Percentiles rank a stretch among this genome's conserved stretches.
Evolutionary conservation across 2,113 vertebrate genomes (phyloP).

Genomic region (Rhinolophus sinicus): DNA sequence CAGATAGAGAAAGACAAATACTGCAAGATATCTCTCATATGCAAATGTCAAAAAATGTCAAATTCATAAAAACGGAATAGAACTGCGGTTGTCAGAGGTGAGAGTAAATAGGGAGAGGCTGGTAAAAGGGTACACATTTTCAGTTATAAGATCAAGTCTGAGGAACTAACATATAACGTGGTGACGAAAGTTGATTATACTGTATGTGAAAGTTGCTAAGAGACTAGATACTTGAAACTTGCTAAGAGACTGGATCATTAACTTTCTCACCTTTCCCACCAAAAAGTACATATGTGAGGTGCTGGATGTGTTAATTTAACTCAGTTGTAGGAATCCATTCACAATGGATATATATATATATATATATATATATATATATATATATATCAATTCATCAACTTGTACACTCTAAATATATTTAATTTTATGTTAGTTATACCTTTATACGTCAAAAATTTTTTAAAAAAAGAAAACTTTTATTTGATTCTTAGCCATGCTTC

Average conservation of each 20-base stretch:
- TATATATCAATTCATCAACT: background rate
- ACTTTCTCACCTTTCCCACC: background rate
- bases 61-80: background rate
- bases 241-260: background rate
- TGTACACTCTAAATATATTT: background rate
- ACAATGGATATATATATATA: background rate
- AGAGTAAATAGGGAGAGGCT: background rate
- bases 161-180: background rate
- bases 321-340: background rate
- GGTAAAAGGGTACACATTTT: background rate
- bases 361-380: no score
- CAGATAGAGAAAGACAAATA: background rate
- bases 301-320: background rate
- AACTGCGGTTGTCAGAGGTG: no score
- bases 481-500: background rate
- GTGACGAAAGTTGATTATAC: background rate
- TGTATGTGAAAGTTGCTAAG: no score
- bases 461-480: background rate
- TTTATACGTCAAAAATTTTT: background rate
- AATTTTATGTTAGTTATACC: background rate
- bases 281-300: background rate
- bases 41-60: background rate
- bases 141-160: background rate
- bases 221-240: background rate
- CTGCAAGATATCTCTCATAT: background rate